Base-by-base conservation (phyloP, 1,140 invertebrate species). In the Drosophila baimaii region DNA sequence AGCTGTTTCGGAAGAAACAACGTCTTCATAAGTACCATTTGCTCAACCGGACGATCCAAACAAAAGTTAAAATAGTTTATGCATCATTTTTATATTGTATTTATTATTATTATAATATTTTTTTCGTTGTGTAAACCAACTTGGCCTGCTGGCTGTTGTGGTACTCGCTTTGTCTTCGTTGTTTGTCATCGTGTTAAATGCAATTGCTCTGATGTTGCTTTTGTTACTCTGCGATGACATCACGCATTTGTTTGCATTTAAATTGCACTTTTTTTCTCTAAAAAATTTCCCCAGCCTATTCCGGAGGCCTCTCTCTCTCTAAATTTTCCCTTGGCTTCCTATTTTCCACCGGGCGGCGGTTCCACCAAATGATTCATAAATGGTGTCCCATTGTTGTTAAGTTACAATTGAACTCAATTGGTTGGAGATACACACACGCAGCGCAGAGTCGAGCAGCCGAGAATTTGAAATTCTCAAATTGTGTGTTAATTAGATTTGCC, bases 321-420 rank as follows among this genome's bases (percentile, higher is more conserved):
- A n/a, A 44, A 39, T 15, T 61, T 21, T 31, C 41, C 61, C 56
- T 25, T 25, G 27, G 64, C 33, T 49, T 29, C n/a, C 27, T 31
- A 51, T 33, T 21, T 6, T 15, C 31, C 51, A 19, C 8, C 19
- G 6, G 15, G 35, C 8, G 17, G 47, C 17, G 17, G 47, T 51
- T 13, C 37, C 44, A 31, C 51, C 51, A 69, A 62, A 70, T 62
- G 55, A 49, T 59, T 68, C 73, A 70, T 70, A 70, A 77, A 70
- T 77, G 63, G 65, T 77, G 47, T 68, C 41, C 49, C 54, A 65
- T 57, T 75, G 72, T 69, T 58, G 51, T 66, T 76, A 47, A 47
- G 39, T 46, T 75, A 82, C 75, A 85, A 86, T 85, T 85, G 79
- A 85, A 82, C 83, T 85, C 79, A 85, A 81, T 85, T 85, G 52